Conservation (phyloP, 2,888 invertebrate genomes). For the Allacma fusca region DNA sequence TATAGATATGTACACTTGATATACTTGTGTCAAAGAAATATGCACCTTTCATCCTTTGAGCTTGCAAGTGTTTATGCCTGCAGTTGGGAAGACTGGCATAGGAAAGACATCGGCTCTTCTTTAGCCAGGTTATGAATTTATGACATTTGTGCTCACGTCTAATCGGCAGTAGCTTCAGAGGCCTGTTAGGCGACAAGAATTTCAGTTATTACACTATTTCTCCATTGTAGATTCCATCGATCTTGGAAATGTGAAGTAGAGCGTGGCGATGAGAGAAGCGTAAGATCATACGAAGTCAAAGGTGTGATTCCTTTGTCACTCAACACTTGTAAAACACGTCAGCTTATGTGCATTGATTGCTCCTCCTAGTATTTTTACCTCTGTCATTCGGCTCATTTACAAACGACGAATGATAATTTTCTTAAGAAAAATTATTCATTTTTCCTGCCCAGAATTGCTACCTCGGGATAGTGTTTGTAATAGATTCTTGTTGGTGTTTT, state of each 20-base stretch:
- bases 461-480: no score
- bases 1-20: no score
- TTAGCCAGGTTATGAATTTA: background rate
- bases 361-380: constrained; percentile 11
- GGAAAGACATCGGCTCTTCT: background rate
- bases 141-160: constrained; percentile 23
- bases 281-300: constrained; percentile 28
- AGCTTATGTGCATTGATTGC: constrained; percentile 8
- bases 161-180: background rate
- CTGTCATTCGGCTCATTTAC: background rate
- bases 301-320: constrained; percentile 39
- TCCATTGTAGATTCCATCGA: constrained; percentile 20
- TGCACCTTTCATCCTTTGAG: no score
- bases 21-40: no score
- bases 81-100: no score
- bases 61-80: no score
- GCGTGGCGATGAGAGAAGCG: background rate
- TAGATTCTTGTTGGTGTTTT: no score
- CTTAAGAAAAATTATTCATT: no score
- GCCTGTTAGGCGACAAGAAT: constrained; percentile 25
- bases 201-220: constrained; percentile 37
- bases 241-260: constrained; percentile 30
- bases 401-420: no score
- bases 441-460: no score
- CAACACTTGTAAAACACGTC: constrained; percentile 33